These are phyloP conservation scores for Beroe forskalii DNA, from an alignment of 37 sponge, comb jelly and placozoan genomes.

Conservation along the genomic window DNA sequence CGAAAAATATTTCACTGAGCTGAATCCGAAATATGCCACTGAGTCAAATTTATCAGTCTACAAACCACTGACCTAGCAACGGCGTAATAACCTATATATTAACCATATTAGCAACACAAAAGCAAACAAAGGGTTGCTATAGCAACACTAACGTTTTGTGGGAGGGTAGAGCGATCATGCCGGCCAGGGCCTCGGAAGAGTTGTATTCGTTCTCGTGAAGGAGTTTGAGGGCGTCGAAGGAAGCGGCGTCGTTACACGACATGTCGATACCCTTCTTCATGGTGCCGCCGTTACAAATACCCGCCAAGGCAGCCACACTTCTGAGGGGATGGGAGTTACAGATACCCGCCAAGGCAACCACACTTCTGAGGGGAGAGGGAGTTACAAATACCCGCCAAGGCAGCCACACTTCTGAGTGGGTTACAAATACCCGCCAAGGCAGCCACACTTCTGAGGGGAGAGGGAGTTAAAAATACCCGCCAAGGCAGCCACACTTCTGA, in stretches of 20 bases:
- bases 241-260: slow-evolving; percentile 37
- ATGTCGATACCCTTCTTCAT: slow-evolving; percentile 56
- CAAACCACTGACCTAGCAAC: too few species aligned
- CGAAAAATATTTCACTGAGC: too few species aligned
- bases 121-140: not conserved
- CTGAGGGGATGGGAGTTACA: slow-evolving; percentile 3
- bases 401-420: slow-evolving; percentile 45
- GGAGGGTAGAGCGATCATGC: slow-evolving; percentile 50
- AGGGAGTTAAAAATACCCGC: slow-evolving; percentile 4
- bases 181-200: slow-evolving; percentile 40
- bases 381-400: slow-evolving; percentile 59
- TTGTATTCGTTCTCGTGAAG: slow-evolving; percentile 51
- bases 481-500: not conserved
- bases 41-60: too few species aligned
- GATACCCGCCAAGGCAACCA: slow-evolving; percentile 39
- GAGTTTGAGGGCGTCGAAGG: slow-evolving; percentile 36
- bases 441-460: slow-evolving; percentile 31
- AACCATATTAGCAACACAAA: too few species aligned
- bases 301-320: slow-evolving; percentile 53
- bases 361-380: slow-evolving; percentile 28
- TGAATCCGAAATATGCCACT: too few species aligned
- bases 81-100: too few species aligned
- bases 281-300: slow-evolving; percentile 61
- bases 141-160: slow-evolving; percentile 56
- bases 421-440: slow-evolving; percentile 59